phyloP scores from a whole-genome alignment of 1,140 invertebrate species.

The honey bee (Apis mellifera) region DNA sequence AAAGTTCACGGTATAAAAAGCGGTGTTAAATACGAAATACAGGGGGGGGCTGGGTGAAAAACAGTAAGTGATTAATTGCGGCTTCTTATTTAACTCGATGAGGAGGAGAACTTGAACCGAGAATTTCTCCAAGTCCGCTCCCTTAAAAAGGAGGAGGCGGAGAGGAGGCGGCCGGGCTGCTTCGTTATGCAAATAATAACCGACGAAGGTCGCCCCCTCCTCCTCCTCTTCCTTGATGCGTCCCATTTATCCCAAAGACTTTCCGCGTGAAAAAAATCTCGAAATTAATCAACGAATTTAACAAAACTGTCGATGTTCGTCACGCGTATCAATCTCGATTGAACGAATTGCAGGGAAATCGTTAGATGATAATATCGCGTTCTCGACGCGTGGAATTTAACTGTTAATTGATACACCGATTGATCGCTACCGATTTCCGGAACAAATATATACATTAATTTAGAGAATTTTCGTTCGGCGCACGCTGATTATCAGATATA shows the following conservation, averaged over 20 bases:
- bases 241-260: constrained; percentile 37
- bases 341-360: background rate
- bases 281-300: constrained; percentile 4
- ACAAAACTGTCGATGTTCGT: background rate
- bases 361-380: background rate
- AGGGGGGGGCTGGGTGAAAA: constrained; percentile 51
- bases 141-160: background rate
- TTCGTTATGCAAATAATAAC: constrained; percentile 57
- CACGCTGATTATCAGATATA: constrained; percentile 18
- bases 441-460: constrained; percentile 30
- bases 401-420: constrained; percentile 20
- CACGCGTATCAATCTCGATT: background rate
- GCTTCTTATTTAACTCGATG: constrained; percentile 60
- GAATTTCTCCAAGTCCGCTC: constrained; percentile 51
- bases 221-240: constrained; percentile 23
- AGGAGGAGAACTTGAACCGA: constrained; percentile 42
- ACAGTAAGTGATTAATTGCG: constrained; percentile 69
- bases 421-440: constrained; percentile 6
- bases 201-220: constrained; percentile 26
- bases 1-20: constrained; percentile 65
- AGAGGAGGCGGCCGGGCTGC: constrained; percentile 9
- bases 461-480: background rate
- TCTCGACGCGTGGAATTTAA: background rate
- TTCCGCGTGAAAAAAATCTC: constrained; percentile 37
- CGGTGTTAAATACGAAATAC: constrained; percentile 63